Conservation (phyloP, 2,888 invertebrate species). For the Dendrolimus houi region DNA sequence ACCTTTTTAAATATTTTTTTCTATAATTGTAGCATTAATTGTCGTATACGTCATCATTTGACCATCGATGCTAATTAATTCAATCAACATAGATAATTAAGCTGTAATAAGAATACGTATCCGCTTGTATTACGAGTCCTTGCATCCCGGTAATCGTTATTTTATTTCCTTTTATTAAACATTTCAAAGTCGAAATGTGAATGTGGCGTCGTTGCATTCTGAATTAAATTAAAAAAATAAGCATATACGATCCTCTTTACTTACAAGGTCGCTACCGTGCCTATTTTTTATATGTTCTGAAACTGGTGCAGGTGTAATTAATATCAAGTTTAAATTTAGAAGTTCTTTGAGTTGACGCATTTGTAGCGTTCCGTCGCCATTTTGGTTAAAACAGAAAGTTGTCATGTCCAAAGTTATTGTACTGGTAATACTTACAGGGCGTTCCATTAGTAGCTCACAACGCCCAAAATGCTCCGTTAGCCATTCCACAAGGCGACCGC, state of each 20-base stretch:
- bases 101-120: neutral
- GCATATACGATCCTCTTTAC: neutral
- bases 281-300: neutral
- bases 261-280: neutral
- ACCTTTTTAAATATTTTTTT: too few species aligned
- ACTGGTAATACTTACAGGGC: too few species aligned
- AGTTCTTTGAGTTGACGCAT: neutral
- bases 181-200: neutral
- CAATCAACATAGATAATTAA: neutral
- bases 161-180: neutral
- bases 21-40: too few species aligned
- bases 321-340: neutral
- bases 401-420: neutral
- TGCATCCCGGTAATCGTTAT: neutral
- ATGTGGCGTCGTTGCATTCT: too few species aligned
- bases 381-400: neutral
- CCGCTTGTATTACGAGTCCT: neutral
- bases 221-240: too few species aligned
- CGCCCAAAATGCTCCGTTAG: too few species aligned
- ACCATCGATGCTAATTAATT: neutral
- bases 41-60: too few species aligned
- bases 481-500: too few species aligned
- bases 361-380: neutral
- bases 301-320: neutral
- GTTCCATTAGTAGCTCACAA: too few species aligned